Conservation (phyloP, 1,140 invertebrate genomes). For the Drosophila miranda region DNA sequence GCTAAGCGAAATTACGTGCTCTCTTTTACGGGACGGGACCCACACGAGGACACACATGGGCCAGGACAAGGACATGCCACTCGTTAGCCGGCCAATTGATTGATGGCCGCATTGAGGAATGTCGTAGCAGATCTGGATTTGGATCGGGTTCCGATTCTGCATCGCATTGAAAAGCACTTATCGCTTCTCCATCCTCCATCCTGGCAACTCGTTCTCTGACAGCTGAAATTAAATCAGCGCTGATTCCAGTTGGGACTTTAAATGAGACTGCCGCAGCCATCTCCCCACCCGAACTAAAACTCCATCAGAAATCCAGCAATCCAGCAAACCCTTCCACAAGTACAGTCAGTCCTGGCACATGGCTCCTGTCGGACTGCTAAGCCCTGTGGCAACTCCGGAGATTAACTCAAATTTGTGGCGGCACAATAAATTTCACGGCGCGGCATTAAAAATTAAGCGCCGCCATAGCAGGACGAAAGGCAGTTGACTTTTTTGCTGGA, state of each 20-base stretch:
- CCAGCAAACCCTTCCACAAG: conserved; percentile 13
- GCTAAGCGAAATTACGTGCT: conserved; percentile 65
- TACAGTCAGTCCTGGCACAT: conserved; percentile 45
- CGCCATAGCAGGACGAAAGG: conserved; percentile 48
- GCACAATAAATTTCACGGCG: conserved; percentile 69
- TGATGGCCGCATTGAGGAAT: conserved; percentile 67
- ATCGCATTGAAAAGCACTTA: conserved; percentile 68
- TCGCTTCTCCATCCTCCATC: conserved; percentile 50
- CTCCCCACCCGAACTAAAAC: background rate
- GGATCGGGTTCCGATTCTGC: conserved; percentile 14
- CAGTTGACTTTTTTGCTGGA: conserved; percentile 49
- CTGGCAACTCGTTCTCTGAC: conserved; percentile 28
- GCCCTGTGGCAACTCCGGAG: conserved; percentile 53
- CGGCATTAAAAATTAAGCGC: conserved; percentile 75
- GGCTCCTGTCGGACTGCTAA: conserved; percentile 29
- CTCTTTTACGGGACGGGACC: conserved; percentile 6
- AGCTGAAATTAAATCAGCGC: conserved; percentile 64
- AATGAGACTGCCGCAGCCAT: conserved; percentile 40
- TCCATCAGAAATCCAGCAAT: conserved; percentile 8
- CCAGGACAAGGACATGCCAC: conserved; percentile 41
- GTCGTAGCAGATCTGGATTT: conserved; percentile 31
- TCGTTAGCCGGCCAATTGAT: conserved; percentile 74
- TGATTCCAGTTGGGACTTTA: conserved; percentile 63
- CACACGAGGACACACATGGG: conserved; percentile 18
- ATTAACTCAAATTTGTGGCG: conserved; percentile 78